Evolutionary conservation across 2,113 vertebrate species (phyloP), one percentile per base, ranked within the genome.

Genomic region (Protomyctophum bolini): DNA sequence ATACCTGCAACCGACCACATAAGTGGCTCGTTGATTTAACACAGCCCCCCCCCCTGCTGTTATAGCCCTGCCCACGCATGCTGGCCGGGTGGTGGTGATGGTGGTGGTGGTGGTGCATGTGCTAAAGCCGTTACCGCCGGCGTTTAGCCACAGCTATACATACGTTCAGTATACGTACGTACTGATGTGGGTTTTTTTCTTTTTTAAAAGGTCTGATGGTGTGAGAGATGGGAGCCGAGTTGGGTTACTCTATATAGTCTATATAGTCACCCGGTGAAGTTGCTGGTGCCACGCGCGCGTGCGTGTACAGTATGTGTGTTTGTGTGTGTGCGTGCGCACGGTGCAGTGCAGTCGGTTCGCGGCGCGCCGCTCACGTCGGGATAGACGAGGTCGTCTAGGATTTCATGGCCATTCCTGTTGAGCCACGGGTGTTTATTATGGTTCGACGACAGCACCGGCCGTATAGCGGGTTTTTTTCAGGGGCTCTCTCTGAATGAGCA

Each of bases 11-110:
- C 72, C 51, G 74, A 87, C 89, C 83, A 60, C 89, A 86, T 79
- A 84, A 84, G 84, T 86, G 80, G 73, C 80, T 85, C 29, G 71
- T 78, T 83, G 72, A 89, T 80, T 86, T 79, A 83, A 86, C 76
- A 59, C 50, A 60, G 70, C 70, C 76, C 74, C 72, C 82, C 15
- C 56, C 45, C 58, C 69, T 63, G 57, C 73, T 72, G 79, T 77
- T 61, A 75, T n/a, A n/a, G 66, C 61, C 64, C 78, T 64, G 76
- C 75, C 67, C 75, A 63, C 33, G 58, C 70, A 21, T 75, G 60
- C 59, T 7, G n/a, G n/a, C 41, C 0, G 51, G 11, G 41, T 11
- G 58, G 77, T 72, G 47, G n/a, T n/a, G n/a, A n/a, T n/a, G n/a
- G n/a, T n/a, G n/a, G n/a, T n/a, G n/a, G 41, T 11, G 58, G 77